Conservation (phyloP, 2,797 vertebrate genomes). For the Scolopax rusticola region DNA sequence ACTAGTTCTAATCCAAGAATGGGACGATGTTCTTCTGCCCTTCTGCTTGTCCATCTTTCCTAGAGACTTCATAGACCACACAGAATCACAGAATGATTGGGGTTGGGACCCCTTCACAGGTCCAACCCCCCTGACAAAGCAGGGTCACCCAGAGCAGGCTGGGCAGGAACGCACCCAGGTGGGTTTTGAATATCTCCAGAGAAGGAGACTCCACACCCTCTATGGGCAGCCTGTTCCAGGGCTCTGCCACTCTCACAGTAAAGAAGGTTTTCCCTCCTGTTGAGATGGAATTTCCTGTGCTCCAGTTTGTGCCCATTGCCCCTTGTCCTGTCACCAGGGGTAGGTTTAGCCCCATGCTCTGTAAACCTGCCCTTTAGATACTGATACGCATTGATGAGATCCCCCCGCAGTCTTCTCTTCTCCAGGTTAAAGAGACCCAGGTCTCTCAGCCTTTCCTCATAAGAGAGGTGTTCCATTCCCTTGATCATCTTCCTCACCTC, state of each 20-base stretch:
- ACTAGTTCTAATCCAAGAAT: rapidly evolving
- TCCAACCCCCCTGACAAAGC: not conserved
- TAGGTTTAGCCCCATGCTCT: not conserved
- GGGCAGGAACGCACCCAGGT: not conserved
- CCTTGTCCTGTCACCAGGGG: not conserved
- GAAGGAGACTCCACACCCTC: not conserved
- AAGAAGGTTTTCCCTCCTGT: not conserved
- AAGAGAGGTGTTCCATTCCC: not conserved
- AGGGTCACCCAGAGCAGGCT: not conserved
- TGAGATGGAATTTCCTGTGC: not conserved
- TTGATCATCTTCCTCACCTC: not conserved
- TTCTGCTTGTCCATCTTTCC: not conserved
- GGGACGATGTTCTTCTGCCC: not conserved
- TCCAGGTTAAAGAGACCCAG: not conserved
- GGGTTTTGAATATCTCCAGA: not conserved
- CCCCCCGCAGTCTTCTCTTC: not conserved
- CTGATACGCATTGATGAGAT: not conserved
- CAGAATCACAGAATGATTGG: not conserved
- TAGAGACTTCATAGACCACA: not conserved
- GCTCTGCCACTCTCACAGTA: not conserved
- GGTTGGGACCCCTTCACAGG: not conserved
- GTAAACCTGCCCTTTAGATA: not conserved
- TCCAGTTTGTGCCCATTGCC: not conserved
- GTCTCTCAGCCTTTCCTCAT: not conserved
- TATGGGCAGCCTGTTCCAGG: not conserved